Percentiles rank a stretch among this genome's conserved stretches.
Evolutionary conservation across 1,140 invertebrate species (phyloP).

Genomic region (Cotesia glomerata): DNA sequence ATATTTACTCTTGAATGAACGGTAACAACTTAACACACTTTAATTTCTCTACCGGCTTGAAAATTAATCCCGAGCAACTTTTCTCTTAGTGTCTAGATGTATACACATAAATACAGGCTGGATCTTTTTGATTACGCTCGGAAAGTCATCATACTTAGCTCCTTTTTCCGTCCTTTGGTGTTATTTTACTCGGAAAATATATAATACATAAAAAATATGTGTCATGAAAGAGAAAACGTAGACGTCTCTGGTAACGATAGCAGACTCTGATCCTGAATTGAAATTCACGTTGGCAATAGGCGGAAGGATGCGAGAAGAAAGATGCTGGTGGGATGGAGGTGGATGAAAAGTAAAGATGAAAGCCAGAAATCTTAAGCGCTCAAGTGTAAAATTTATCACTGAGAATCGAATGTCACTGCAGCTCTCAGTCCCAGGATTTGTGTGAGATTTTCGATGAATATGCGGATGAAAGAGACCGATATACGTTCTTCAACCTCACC

Average conservation of each 20-base stretch:
- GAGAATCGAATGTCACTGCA: constrained; percentile 20
- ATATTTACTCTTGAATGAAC: neutral
- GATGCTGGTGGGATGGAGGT: neutral
- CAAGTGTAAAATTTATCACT: constrained; percentile 12
- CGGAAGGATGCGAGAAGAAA: neutral
- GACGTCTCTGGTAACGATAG: neutral
- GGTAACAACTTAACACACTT: neutral
- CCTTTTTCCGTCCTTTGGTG: neutral
- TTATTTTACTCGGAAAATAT: neutral
- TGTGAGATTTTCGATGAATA: neutral
- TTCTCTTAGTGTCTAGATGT: too few species aligned
- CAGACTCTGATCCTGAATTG: constrained; percentile 7
- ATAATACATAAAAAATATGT: neutral
- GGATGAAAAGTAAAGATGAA: neutral
- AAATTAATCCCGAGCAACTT: neutral
- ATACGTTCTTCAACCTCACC: neutral
- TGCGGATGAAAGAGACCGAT: neutral
- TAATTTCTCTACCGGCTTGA: neutral
- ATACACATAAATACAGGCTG: too few species aligned
- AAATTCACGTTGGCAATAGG: neutral
- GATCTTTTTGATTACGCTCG: too few species aligned
- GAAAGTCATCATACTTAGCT: neutral
- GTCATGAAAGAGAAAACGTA: neutral
- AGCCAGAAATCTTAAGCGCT: constrained; percentile 4
- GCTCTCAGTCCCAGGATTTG: neutral